Evolutionary conservation across 2,888 invertebrate species (phyloP), one percentile per base, ranked within the genome.

Genomic region (Hylaea fasciaria): DNA sequence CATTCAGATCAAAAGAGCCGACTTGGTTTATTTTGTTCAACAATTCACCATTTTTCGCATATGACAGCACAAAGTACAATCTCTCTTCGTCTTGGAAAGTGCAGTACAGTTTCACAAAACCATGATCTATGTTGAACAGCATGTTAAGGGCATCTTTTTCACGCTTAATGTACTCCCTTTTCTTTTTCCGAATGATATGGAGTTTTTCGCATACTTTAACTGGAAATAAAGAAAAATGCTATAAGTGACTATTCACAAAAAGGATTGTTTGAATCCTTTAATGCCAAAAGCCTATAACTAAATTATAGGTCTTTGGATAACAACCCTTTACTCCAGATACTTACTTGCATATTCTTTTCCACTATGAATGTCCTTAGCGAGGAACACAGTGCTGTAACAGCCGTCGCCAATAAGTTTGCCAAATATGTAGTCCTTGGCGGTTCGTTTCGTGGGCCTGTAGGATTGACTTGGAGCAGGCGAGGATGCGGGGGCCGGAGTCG

Each of bases 121-220:
- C 98, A 65, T 97, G 96, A 62, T 95, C 94, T 73, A 95, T 94
- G 66, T 95, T 94, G 72, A 95, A 96, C 74, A 98, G 92, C 89
- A 96, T 95, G 84, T 97, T 96, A 83, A 99, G 93, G 28, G 98
- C 97, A 81, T 98, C 98, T 84, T 98, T 98, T 89, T 99, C 99
- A 45, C 98, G 94, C 83, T 96, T 96, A 61, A 99, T 96, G 87
- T 98, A 98, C 81, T 97, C 96, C 76, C 96, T 95, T 91, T 99
- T 99, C 85, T 96, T 96, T 89, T 99, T 98, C 69, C 96, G 94
- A 73, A 98, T 94, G 72, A 99, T 98, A 87, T 98, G 97, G 51
- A 95, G 93, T 92, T 99, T 99, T 80, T 98, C 97, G 87, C 98
- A 96, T n/a, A 99, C 98, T 95, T 99, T 99, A 82, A 99, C 97